Base-by-base conservation (phyloP, 2,113 vertebrate genomes). In the Raja brachyura region DNA sequence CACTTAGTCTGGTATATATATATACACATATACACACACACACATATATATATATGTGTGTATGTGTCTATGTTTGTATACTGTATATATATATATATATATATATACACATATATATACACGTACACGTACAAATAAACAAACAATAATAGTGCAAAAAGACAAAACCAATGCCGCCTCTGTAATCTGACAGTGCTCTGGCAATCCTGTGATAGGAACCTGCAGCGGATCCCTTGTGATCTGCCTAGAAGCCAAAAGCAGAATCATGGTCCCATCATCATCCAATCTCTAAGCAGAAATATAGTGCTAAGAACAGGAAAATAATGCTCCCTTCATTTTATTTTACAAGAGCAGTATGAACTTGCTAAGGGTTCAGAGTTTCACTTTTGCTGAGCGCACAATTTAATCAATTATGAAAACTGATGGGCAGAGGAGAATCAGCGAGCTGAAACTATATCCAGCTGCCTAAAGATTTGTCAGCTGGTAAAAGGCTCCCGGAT, bases 391-490 rank as follows among this genome's bases (percentile, higher is more conserved):
- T 61, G 56, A 63, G 63, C 56, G 79, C 56, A 63, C 83, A 88
- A n/a, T 63, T 16, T 88, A 25, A 66, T 28, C 59, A 16, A 88
- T 88, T 88, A 88, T 63, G 61, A 88, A 88, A 88, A 16, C 59
- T 88, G 33, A 73, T 92, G 66, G 33, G 13, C 66, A 14, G 90
- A 74, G 39, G 59, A 73, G 90, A 74, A 22, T 0, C 90, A 11
- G 20, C 2, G 88, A 61, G 5, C n/a, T 92, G 90, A 73, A 54
- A 92, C 68, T 31, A 92, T 39, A 92, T 70, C 48, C 22, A 25
- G 33, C 39, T 54, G 68, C 59, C 90, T 92, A 48, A 54, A 14
- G 90, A n/a, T 74, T 73, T 92, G 90, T 92, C 22, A 54, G 90
- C 90, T 13, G 39, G 39, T 63, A 90, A 31, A 39, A 33, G 63